Evolutionary conservation across 2,113 vertebrate species (phyloP).

Genomic region (Eurystomus gularis): DNA sequence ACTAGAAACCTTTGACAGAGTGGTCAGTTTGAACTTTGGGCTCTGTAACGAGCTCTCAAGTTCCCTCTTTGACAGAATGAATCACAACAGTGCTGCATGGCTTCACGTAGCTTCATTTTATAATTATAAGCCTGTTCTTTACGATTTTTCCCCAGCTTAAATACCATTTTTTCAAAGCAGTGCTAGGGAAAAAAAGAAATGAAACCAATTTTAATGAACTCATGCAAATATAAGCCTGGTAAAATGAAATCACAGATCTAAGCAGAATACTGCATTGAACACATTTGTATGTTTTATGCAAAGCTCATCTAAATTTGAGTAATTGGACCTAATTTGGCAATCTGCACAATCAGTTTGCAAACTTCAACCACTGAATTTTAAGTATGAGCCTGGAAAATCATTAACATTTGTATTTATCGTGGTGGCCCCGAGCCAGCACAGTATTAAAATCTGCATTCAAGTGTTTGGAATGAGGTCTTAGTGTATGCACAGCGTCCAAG

Average conservation of each 20-base stretch:
- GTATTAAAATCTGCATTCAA: constrained; percentile 10
- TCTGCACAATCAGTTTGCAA: constrained; percentile 68
- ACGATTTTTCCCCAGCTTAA: constrained; percentile 37
- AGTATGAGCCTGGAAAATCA: constrained; percentile 49
- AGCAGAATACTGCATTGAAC: constrained; percentile 54
- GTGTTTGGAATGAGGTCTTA: constrained; percentile 6
- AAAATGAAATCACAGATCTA: constrained; percentile 61
- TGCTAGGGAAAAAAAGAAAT: background rate
- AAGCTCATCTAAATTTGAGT: constrained; percentile 64
- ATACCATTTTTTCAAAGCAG: constrained; percentile 22
- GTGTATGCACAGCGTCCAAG: background rate
- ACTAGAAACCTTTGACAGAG: background rate
- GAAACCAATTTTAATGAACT: constrained; percentile 59
- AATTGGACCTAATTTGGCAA: constrained; percentile 67
- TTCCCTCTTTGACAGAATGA: background rate
- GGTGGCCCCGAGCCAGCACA: constrained; percentile 1
- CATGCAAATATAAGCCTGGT: constrained; percentile 53
- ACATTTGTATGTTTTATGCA: constrained; percentile 69
- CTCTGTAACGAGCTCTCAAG: constrained; percentile 39
- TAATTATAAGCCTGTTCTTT: constrained; percentile 39
- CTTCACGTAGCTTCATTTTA: constrained; percentile 13
- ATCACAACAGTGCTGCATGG: background rate
- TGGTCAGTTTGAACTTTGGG: constrained; percentile 23
- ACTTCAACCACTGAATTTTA: constrained; percentile 65
- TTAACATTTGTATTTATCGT: constrained; percentile 54